A percentile compares a stretch with the other conserved stretches of the same genome.
These are phyloP conservation scores for Mactromeris polynyma DNA, from an alignment of 2,888 invertebrate genomes.

Conservation along the genomic window DNA sequence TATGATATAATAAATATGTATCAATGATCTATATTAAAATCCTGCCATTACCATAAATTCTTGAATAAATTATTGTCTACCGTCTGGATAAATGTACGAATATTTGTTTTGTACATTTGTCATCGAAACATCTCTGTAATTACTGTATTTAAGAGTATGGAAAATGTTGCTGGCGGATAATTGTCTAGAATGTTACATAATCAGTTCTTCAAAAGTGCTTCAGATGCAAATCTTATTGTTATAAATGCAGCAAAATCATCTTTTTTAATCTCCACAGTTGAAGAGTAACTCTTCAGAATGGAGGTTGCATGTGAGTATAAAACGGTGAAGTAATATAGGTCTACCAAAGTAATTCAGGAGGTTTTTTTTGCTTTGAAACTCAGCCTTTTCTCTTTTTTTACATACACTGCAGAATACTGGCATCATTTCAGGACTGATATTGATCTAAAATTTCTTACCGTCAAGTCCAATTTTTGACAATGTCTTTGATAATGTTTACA, in stretches of 20 bases:
- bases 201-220: constrained; percentile 11
- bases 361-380: background rate
- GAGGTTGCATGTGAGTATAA: background rate
- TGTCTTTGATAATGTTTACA: background rate
- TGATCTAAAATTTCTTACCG: background rate
- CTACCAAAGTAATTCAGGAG: background rate
- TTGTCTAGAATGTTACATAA: constrained; percentile 15
- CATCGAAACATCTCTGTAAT: background rate
- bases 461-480: background rate
- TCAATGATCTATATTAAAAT: constrained; percentile 19
- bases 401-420: background rate
- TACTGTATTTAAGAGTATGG: constrained; percentile 3
- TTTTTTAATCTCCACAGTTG: constrained; percentile 7
- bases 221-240: constrained; percentile 14
- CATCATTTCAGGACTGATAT: background rate
- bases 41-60: constrained; percentile 10
- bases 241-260: background rate
- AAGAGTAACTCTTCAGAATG: constrained; percentile 7
- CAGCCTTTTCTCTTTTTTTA: background rate
- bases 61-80: constrained; percentile 9
- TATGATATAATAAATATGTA: constrained; percentile 12
- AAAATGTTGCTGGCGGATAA: constrained; percentile 1
- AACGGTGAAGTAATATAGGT: background rate
- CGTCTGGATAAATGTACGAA: background rate
- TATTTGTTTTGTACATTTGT: constrained; percentile 6